phyloP scores from a whole-genome alignment of 35 echinoderm and acorn worm species.

The Diadema setosum region DNA sequence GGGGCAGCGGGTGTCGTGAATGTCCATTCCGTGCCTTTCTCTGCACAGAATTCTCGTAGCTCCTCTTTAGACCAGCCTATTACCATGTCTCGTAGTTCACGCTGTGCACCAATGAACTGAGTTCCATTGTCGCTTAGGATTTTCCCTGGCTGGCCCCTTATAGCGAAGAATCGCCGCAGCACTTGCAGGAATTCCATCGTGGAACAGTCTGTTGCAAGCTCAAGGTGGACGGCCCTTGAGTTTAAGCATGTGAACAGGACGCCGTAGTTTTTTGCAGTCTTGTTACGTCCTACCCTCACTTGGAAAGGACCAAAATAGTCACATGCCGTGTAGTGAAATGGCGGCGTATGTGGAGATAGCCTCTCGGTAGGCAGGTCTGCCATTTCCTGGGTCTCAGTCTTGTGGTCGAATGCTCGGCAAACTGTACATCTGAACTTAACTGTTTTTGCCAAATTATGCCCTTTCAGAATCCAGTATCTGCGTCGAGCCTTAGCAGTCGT shows the following conservation, averaged over 20 bases:
- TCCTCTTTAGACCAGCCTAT: constrained; percentile 37
- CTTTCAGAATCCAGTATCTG: constrained; percentile 49
- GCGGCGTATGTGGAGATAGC: constrained; percentile 45
- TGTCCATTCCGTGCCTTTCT: constrained; percentile 32
- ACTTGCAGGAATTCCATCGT: too few species aligned
- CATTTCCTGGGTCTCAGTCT: constrained; percentile 36
- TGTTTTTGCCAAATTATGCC: constrained; percentile 27
- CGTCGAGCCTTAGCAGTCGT: constrained; percentile 43
- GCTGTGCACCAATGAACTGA: constrained; percentile 60
- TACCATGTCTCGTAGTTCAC: constrained; percentile 43
- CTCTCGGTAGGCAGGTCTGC: constrained; percentile 29
- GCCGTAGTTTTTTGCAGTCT: constrained; percentile 52
- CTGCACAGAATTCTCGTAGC: constrained; percentile 61
- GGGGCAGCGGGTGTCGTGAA: constrained; percentile 52
- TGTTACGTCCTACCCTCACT: constrained; percentile 44
- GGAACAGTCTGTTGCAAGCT: too few species aligned
- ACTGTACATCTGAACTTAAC: constrained; percentile 48
- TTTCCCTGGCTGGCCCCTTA: too few species aligned
- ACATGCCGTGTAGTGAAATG: too few species aligned
- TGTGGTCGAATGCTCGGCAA: constrained; percentile 10
- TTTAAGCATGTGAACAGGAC: constrained; percentile 74
- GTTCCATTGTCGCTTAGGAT: too few species aligned
- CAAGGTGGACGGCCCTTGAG: constrained; percentile 66
- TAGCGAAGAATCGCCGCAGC: too few species aligned
- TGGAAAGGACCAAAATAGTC: constrained; percentile 69